Evolutionary conservation across 2,113 vertebrate genomes (phyloP).

Genomic region (Herpetotheres cachinnans): DNA sequence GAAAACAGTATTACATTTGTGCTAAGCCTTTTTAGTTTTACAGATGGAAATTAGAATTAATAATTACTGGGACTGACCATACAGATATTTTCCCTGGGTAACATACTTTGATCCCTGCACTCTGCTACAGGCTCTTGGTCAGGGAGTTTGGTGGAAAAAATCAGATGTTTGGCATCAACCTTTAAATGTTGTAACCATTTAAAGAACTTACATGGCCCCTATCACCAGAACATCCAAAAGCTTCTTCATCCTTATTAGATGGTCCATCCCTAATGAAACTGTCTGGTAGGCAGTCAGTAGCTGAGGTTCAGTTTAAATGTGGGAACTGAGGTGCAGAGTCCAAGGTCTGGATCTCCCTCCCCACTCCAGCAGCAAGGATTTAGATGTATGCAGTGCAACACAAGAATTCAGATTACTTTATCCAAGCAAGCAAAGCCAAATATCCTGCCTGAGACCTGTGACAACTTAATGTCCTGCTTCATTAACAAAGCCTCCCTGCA

Average conservation of each 20-base stretch:
- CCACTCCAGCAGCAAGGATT: neutral
- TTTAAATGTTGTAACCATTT: accelerated
- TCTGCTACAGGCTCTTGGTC: neutral
- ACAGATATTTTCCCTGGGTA: neutral
- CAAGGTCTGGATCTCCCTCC: neutral
- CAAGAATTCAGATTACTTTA: neutral
- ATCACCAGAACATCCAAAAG: neutral
- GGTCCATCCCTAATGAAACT: neutral
- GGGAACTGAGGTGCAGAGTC: neutral
- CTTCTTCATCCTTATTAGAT: neutral
- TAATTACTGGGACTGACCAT: neutral
- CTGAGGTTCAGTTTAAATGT: neutral
- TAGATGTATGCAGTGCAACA: neutral
- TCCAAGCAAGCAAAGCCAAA: neutral
- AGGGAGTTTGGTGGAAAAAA: neutral
- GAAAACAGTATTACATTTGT: neutral
- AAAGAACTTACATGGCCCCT: neutral
- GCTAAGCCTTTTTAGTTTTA: neutral
- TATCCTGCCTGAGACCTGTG: neutral
- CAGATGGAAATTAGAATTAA: neutral
- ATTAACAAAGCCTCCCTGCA: neutral
- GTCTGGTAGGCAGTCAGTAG: neutral
- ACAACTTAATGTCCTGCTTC: neutral
- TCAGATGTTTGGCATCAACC: neutral
- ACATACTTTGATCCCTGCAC: neutral